Conservation (phyloP, 1,140 invertebrate genomes). For the Lethocerus indicus region DNA sequence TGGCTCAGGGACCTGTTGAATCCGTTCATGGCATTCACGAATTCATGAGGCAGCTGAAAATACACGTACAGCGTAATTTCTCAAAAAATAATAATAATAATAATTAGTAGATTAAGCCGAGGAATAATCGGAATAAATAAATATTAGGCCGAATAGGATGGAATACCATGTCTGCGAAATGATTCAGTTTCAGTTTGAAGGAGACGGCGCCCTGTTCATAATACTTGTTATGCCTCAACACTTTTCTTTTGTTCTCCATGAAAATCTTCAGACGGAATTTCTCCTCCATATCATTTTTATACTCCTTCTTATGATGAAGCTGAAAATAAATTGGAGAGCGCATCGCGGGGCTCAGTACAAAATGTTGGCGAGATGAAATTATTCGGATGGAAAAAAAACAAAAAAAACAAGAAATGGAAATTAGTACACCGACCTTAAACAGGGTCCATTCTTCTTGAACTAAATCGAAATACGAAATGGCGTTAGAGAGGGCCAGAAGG, state of each 20-base stretch:
- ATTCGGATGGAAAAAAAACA: neutral
- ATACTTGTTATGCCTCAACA: constrained; percentile 5
- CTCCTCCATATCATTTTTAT: constrained; percentile 11
- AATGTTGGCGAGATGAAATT: neutral
- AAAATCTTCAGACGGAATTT: constrained; percentile 11
- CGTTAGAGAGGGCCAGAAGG: constrained; percentile 25
- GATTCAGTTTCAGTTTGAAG: constrained; percentile 9
- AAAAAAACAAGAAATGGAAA: neutral
- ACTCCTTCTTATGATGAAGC: constrained; percentile 2
- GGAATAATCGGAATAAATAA: too few relatives aligned
- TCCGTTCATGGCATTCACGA: neutral
- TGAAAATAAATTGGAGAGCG: neutral
- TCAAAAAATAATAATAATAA: neutral
- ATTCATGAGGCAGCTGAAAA: constrained; percentile 6
- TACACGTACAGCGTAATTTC: neutral
- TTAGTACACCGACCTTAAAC: constrained; percentile 45
- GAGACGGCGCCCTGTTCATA: constrained; percentile 3
- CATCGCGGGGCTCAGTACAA: neutral
- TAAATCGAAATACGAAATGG: constrained; percentile 48
- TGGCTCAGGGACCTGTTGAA: constrained; percentile 8
- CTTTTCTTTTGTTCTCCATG: constrained; percentile 7
- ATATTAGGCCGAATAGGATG: too few relatives aligned
- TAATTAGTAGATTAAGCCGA: neutral
- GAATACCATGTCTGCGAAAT: constrained; percentile 12
- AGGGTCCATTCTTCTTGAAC: constrained; percentile 54